Percentiles rank a stretch among this genome's conserved stretches.
Evolutionary conservation across 2,113 vertebrate species (phyloP).

Genomic region (Pelecanoides urinatrix): DNA sequence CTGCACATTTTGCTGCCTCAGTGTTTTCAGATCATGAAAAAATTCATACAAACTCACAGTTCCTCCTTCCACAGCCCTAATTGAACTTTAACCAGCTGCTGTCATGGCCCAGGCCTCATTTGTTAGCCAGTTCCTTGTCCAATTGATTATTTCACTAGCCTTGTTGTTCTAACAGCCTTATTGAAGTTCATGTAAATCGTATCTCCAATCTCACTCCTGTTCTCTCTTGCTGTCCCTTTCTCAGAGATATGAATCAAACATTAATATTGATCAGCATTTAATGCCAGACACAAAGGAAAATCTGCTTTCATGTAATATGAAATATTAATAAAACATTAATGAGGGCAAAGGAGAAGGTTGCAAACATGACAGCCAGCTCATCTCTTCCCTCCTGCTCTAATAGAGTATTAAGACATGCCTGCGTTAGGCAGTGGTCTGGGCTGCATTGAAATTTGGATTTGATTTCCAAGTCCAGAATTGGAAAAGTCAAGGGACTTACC

Average conservation of each 20-base stretch:
- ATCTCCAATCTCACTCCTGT: not conserved
- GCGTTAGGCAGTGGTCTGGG: not conserved
- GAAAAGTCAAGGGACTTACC: not conserved
- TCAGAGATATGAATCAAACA: constrained; percentile 11
- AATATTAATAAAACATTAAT: constrained; percentile 32
- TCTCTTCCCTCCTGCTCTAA: not conserved
- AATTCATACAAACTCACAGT: not conserved
- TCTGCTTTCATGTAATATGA: not conserved
- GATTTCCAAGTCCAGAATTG: not conserved
- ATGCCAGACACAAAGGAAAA: constrained; percentile 15
- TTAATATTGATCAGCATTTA: constrained; percentile 39
- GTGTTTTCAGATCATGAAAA: not conserved
- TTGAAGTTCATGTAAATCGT: not conserved
- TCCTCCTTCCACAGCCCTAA: not conserved
- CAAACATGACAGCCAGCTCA: not conserved
- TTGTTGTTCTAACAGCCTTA: not conserved
- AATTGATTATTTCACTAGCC: not conserved
- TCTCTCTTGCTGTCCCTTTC: not conserved
- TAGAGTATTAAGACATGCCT: not conserved
- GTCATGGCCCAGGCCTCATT: not conserved
- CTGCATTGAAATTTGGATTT: not conserved
- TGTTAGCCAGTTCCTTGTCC: not conserved
- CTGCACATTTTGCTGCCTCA: not conserved
- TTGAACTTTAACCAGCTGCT: not conserved
- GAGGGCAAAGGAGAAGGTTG: not conserved